Conservation (phyloP, 2,113 vertebrate genomes). For the Nothocercus julius region DNA sequence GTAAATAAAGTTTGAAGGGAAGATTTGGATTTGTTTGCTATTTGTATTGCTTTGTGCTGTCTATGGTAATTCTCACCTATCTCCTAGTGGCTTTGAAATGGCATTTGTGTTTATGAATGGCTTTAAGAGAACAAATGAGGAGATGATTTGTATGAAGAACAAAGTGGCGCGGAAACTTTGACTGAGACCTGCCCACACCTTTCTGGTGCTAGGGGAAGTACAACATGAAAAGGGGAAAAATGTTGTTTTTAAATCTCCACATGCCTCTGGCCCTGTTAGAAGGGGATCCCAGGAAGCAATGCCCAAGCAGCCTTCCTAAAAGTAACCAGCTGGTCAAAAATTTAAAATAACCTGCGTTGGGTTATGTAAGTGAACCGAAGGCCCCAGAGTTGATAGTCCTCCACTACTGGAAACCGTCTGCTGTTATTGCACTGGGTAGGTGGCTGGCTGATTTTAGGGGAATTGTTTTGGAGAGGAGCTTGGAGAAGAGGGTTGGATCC, state of each 20-base stretch:
- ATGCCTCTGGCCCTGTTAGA: background rate
- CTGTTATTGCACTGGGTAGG: background rate
- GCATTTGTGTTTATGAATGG: conserved; percentile 2
- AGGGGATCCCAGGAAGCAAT: background rate
- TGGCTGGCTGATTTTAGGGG: background rate
- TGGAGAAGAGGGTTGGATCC: background rate
- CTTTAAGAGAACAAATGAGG: conserved; percentile 54
- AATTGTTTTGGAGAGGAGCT: background rate
- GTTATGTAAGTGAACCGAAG: background rate
- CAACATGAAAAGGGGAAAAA: background rate
- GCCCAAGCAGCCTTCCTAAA: background rate
- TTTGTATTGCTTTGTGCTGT: conserved; percentile 41
- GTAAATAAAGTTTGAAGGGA: conserved; percentile 15
- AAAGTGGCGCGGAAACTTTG: conserved; percentile 44
- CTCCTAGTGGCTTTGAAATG: conserved; percentile 27
- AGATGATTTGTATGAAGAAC: conserved; percentile 48
- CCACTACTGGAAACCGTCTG: background rate
- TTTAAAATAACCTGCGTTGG: background rate
- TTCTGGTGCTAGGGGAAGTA: conserved; percentile 28
- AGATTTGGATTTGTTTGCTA: background rate
- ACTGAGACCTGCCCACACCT: conserved; percentile 38
- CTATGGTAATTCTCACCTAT: conserved; percentile 47
- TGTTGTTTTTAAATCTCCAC: background rate
- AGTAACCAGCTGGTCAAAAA: background rate
- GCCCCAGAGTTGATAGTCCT: background rate